Evolutionary conservation across 1,140 invertebrate genomes (phyloP), one percentile per base, ranked within the genome.

Genomic region (Sycophaga agraensis): DNA sequence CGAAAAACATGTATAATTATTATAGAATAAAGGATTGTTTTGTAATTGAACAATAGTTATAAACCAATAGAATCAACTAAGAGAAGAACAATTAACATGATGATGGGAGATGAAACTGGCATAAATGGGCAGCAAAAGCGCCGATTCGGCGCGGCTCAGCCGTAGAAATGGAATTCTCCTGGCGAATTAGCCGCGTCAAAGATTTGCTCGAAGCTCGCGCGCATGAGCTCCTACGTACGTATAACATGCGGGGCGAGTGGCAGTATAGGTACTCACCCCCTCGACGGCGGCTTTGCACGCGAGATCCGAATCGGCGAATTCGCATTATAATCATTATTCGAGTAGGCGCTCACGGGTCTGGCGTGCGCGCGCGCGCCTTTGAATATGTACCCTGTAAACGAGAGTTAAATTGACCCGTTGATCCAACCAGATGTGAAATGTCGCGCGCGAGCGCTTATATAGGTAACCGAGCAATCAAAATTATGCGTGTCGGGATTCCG

Each of bases 331-430:
- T 58, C 17, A n/a, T 58, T 39, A 24, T 39, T 17, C 43, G 45
- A 24, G 28, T 21, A 40, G 37, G 37, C 14, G 40, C 17, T 19
- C 40, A n/a, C 37, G n/a, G n/a, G n/a, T n/a, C n/a, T n/a, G n/a
- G 28, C 12, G 37, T 19, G 39, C 51, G 39, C 17, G 16, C n/a
- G 54, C 39, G 28, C 24, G 34, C 21, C 16, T 49, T 50, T 24
- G 48, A 39, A 28, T 46, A 50, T 40, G 34, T 59, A 24, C 59
- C 28, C 42, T 37, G 34, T 34, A 62, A 62, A 62, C 59, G 40
- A 26, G 51, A 62, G 51, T 55, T 54, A 45, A 62, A 62, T 62
- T 49, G 43, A 62, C 42, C 59, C 40, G 42, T 55, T 62, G 50
- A 54, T 54, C 59, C 40, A 40, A n/a, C 43, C 42, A 48, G 51